Evolutionary conservation across 2,113 vertebrate species (phyloP).

Genomic region (Lamprologus sp.): DNA sequence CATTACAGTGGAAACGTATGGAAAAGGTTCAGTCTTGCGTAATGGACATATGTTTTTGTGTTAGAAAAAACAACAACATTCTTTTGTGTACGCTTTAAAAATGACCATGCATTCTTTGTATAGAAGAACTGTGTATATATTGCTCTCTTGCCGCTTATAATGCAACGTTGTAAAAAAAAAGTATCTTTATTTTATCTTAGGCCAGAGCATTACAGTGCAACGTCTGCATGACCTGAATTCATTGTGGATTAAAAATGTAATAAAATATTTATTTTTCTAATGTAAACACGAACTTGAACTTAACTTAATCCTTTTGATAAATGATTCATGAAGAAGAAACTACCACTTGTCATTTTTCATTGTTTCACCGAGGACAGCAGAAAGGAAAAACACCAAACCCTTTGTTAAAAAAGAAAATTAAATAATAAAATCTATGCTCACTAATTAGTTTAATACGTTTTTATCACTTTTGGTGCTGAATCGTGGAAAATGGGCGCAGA

Average conservation of each 20-base stretch:
- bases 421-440: background rate
- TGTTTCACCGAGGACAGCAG: background rate
- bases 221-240: slow-evolving; percentile 29
- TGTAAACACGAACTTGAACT: slow-evolving; percentile 40
- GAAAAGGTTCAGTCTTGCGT: background rate
- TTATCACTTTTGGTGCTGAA: background rate
- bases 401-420: background rate
- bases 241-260: slow-evolving; percentile 36
- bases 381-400: background rate
- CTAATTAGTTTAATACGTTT: background rate
- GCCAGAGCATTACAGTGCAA: background rate
- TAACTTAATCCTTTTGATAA: slow-evolving; percentile 53
- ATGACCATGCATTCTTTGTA: slow-evolving; percentile 26
- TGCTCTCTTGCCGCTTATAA: background rate
- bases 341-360: background rate
- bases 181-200: background rate
- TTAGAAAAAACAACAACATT: background rate
- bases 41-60: background rate
- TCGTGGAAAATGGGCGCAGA: background rate
- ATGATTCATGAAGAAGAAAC: slow-evolving; percentile 39
- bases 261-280: slow-evolving; percentile 67
- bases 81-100: slow-evolving; percentile 10
- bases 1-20: background rate
- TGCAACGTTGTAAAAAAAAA: background rate
- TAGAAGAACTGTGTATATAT: slow-evolving; percentile 14